Conservation (phyloP, 2,113 vertebrate genomes). For the Tapirus terrestris region DNA sequence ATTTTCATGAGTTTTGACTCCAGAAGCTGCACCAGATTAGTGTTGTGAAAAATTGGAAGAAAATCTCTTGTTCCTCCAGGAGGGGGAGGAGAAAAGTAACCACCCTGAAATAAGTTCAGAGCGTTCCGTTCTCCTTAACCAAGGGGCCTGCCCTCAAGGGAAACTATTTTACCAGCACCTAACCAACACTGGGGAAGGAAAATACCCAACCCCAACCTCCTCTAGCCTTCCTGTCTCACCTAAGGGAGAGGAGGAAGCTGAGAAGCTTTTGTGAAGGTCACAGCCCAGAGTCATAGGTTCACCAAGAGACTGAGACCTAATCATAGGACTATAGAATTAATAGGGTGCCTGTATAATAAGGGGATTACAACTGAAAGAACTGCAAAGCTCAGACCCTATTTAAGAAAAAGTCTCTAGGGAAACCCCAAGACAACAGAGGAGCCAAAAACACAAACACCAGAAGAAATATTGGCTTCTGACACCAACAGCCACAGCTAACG, state of each 20-base stretch:
- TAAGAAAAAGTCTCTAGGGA: background rate
- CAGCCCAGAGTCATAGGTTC: background rate
- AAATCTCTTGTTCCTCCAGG: background rate
- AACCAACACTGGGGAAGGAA: background rate
- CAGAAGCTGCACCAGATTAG: too few relatives aligned
- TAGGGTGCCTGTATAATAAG: background rate
- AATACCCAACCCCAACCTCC: background rate
- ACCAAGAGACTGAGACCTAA: background rate
- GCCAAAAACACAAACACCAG: background rate
- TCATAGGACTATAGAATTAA: background rate
- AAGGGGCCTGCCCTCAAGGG: background rate
- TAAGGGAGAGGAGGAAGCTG: background rate
- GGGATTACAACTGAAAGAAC: background rate
- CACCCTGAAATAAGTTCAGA: background rate
- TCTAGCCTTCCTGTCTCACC: background rate
- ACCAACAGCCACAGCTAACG: background rate
- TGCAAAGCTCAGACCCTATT: background rate
- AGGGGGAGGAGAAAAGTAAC: background rate
- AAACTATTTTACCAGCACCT: background rate
- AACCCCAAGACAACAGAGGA: background rate
- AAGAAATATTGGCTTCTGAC: background rate
- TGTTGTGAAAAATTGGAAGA: background rate
- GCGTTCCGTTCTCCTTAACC: background rate
- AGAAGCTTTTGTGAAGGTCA: background rate
- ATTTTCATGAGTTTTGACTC: too few relatives aligned